phyloP scores from a whole-genome alignment of 2,888 invertebrate species.

The Nycteola revayana region DNA sequence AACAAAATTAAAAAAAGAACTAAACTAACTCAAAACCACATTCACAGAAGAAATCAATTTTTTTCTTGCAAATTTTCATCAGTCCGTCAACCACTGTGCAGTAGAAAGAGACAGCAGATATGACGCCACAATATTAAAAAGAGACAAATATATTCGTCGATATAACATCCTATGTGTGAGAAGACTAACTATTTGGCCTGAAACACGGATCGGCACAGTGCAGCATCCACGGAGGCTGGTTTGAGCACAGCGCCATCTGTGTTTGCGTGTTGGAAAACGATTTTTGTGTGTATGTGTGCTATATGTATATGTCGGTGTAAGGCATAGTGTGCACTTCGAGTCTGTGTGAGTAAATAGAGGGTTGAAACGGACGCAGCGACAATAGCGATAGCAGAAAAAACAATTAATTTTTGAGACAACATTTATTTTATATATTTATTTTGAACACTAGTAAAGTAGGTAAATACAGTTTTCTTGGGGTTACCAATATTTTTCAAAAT shows the following conservation, averaged over 20 bases:
- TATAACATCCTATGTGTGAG: slow-evolving; percentile 40
- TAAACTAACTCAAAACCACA: too few relatives aligned
- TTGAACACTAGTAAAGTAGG: too few relatives aligned
- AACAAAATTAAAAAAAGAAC: too few relatives aligned
- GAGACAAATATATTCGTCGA: slow-evolving; percentile 36
- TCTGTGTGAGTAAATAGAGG: slow-evolving; percentile 49
- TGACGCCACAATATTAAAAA: slow-evolving; percentile 24
- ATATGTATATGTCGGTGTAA: slow-evolving; percentile 16
- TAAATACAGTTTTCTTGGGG: too few relatives aligned
- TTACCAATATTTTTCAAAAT: too few relatives aligned
- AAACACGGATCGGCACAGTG: slow-evolving; percentile 31
- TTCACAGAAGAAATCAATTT: slow-evolving; percentile 29
- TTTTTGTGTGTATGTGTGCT: slow-evolving; percentile 28
- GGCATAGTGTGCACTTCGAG: slow-evolving; percentile 25
- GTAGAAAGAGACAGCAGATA: slow-evolving; percentile 23
- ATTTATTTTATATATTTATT: too few relatives aligned
- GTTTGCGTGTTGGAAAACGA: slow-evolving; percentile 38
- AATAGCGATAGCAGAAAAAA: slow-evolving; percentile 44
- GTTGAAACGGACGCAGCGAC: slow-evolving; percentile 64
- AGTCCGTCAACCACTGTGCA: slow-evolving; percentile 40
- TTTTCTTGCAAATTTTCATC: slow-evolving; percentile 37
- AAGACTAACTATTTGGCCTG: slow-evolving; percentile 32
- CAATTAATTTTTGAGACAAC: neutral
- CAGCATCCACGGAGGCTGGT: slow-evolving; percentile 17
- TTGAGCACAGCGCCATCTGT: slow-evolving; percentile 41